These are phyloP conservation scores for Lordiphosa fenestrarum DNA, from an alignment of 2,888 invertebrate genomes.

Conservation along the genomic window DNA sequence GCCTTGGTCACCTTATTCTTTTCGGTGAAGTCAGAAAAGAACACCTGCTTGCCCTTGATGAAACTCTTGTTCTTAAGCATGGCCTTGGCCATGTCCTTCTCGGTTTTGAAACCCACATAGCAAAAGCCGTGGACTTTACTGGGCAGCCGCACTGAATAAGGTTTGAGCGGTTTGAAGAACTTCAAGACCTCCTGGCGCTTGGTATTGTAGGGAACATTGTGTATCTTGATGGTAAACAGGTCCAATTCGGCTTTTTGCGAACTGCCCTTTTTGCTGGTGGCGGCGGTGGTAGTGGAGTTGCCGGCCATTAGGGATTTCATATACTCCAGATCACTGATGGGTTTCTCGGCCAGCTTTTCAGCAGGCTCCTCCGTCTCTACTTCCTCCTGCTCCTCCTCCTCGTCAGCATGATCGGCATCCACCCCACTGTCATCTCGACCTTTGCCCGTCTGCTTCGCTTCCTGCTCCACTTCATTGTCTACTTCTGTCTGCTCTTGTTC, in stretches of 20 bases:
- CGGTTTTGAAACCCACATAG: conserved; percentile 93
- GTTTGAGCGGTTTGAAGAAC: conserved; percentile 90
- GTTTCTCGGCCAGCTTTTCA: conserved; percentile 85
- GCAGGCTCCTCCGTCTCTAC: conserved; percentile 76
- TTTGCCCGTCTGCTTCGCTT: neutral
- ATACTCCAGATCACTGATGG: conserved; percentile 90
- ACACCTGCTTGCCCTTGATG: conserved; percentile 86
- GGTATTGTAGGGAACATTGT: conserved; percentile 88
- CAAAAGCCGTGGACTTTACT: conserved; percentile 90
- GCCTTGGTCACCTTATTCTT: conserved; percentile 79
- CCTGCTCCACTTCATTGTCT: conserved; percentile 51
- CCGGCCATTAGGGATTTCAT: conserved; percentile 85
- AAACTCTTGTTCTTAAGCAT: conserved; percentile 92
- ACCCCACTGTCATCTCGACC: conserved; percentile 75
- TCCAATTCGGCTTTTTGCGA: conserved; percentile 71
- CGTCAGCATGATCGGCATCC: conserved; percentile 74
- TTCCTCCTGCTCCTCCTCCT: conserved; percentile 72
- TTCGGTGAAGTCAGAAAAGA: conserved; percentile 82
- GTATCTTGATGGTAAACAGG: conserved; percentile 86
- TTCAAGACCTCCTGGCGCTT: conserved; percentile 92
- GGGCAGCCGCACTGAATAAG: conserved; percentile 90
- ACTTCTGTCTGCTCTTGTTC: conserved; percentile 68
- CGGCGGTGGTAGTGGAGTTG: conserved; percentile 12
- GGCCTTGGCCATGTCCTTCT: conserved; percentile 89
- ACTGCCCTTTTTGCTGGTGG: conserved; percentile 77